Conservation (phyloP, 1,140 invertebrate species). For the Cyphomyrmex costatus region DNA sequence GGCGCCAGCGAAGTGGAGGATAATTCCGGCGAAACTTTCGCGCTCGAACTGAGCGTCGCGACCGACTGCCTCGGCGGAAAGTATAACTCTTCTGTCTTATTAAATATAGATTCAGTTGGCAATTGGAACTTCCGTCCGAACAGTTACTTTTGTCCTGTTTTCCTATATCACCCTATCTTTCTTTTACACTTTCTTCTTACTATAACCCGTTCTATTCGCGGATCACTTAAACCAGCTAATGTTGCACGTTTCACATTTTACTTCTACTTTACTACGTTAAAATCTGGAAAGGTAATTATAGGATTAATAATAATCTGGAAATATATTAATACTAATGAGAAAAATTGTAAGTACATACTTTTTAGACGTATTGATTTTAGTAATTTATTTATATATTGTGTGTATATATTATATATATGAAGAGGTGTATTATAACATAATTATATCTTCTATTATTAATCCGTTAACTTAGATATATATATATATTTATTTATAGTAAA, state of each 20-base stretch:
- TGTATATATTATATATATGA: background rate
- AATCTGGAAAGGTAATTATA: background rate
- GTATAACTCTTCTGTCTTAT: constrained; percentile 83
- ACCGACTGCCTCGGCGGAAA: constrained; percentile 71
- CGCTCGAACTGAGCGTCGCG: constrained; percentile 79
- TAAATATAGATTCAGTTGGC: constrained; percentile 82
- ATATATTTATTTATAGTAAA: background rate
- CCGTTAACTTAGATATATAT: background rate
- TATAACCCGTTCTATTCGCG: constrained; percentile 21
- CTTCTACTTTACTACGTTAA: background rate
- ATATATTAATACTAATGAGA: background rate
- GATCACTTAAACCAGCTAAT: constrained; percentile 57
- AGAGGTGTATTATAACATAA: background rate
- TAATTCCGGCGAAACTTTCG: constrained; percentile 79
- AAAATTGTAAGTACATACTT: constrained; percentile 12
- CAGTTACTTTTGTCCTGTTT: constrained; percentile 72
- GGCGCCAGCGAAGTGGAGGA: constrained; percentile 64
- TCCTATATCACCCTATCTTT: background rate
- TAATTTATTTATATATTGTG: no score
- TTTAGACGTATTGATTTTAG: background rate
- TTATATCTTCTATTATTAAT: background rate
- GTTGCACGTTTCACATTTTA: constrained; percentile 50
- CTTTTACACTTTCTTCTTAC: background rate
- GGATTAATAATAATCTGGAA: no score
- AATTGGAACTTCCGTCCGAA: constrained; percentile 80